A percentile compares a stretch with the other conserved stretches of the same genome.
These are phyloP conservation scores for Oppia nitens DNA, from an alignment of 1,140 invertebrate species.

Conservation along the genomic window DNA sequence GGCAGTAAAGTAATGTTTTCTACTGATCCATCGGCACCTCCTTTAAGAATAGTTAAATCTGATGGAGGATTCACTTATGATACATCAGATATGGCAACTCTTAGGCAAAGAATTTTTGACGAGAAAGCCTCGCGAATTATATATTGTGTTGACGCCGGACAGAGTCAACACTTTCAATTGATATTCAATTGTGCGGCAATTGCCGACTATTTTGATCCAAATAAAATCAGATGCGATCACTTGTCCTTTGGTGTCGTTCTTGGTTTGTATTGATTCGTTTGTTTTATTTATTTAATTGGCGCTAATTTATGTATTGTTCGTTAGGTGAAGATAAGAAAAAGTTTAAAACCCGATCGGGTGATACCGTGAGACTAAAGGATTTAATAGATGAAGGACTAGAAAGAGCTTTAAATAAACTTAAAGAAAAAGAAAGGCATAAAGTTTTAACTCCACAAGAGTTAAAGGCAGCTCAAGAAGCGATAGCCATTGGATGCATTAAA, in stretches of 20 bases:
- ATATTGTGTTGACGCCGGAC: constrained; percentile 89
- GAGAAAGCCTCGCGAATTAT: constrained; percentile 80
- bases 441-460: constrained; percentile 64
- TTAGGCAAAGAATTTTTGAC: constrained; percentile 70
- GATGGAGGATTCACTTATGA: constrained; percentile 99
- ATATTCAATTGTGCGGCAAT: constrained; percentile 35
- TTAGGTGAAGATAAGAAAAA: constrained; percentile 49
- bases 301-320: constrained; percentile 17
- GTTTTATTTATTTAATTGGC: neutral
- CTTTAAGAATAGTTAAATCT: constrained; percentile 88
- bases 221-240: constrained; percentile 57
- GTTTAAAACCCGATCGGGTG: constrained; percentile 95
- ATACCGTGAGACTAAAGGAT: constrained; percentile 74
- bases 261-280: constrained; percentile 68
- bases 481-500: constrained; percentile 97
- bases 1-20: constrained; percentile 86
- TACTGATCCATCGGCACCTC: constrained; percentile 39
- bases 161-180: constrained; percentile 66
- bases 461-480: constrained; percentile 60
- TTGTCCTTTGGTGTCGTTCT: constrained; percentile 92
- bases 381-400: constrained; percentile 72
- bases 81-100: constrained; percentile 87
- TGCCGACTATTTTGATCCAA: constrained; percentile 47
- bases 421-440: constrained; percentile 77
- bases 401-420: constrained; percentile 54